Evolutionary conservation across 2,888 invertebrate species (phyloP), one percentile per base, ranked within the genome.

Genomic region (Drosophila tanythrix): DNA sequence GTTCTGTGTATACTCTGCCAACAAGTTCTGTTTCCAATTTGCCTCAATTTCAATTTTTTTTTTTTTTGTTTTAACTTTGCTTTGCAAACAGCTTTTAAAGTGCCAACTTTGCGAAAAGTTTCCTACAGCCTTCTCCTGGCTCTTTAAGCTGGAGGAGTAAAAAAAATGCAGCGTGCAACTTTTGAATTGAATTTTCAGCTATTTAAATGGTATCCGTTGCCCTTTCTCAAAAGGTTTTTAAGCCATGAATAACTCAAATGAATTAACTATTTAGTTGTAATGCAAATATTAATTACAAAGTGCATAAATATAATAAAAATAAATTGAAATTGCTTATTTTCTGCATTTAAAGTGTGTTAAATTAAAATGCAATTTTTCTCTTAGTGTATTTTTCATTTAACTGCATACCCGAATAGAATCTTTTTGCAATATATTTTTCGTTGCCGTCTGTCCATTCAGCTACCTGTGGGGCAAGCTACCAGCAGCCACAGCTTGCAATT

Each of bases 61-160:
- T n/a, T n/a, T 33, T 51, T 53, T 29, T 27, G 60, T 33, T 25
- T 46, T 43, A 59, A 70, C 51, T 60, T 66, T 59, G 63, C 67
- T 70, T 61, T 66, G 79, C 77, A 78, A 82, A 82, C 87, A 78
- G 78, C 84, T 88, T 83, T 91, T 79, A 75, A 91, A 89, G 79
- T 82, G 89, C 87, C 64, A 90, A 88, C 87, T 86, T 86, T 67
- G 85, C 87, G 50, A 72, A 81, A 86, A 88, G 52, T 83, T 86
- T 82, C 38, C n/a, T 3, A n/a, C 25, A 51, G 21, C 53, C 21
- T 21, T 53, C 25, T 29, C 35, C 29, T 35, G 18, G 6, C 52
- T n/a, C 66, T 77, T 69, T 62, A 77, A 78, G 61, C 67, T 55
- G 43, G 29, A 48, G 53, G 57, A 25, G 13, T 57, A 43, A 5